Conservation (phyloP, 2,888 invertebrate genomes). For the Mycogona germanica region DNA sequence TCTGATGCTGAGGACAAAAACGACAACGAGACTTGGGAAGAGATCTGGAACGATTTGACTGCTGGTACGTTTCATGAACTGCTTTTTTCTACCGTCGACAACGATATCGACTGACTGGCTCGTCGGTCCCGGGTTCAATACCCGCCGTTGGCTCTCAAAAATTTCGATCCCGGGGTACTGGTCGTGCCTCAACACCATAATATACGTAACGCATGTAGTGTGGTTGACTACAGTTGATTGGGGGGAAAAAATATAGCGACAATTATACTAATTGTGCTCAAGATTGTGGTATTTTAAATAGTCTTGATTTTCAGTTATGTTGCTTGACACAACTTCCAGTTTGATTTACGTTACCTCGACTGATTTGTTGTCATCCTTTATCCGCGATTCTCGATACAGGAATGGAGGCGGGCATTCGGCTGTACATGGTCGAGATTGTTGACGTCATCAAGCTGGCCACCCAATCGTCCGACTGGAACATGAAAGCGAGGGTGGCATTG, state of each 20-base stretch:
- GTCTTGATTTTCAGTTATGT: neutral
- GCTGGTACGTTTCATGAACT: slow-evolving; percentile 40
- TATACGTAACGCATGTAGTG: too few relatives aligned
- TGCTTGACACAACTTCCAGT: too few relatives aligned
- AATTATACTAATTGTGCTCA: neutral
- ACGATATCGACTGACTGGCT: too few relatives aligned
- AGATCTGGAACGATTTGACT: slow-evolving; percentile 77
- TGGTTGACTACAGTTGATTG: too few relatives aligned
- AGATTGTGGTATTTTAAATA: neutral
- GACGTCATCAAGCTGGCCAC: slow-evolving; percentile 55
- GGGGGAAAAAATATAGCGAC: too few relatives aligned
- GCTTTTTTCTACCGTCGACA: too few relatives aligned
- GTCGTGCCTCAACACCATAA: too few relatives aligned
- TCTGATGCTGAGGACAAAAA: slow-evolving; percentile 17
- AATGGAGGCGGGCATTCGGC: slow-evolving; percentile 65
- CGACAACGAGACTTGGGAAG: slow-evolving; percentile 50
- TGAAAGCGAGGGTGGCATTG: slow-evolving; percentile 72
- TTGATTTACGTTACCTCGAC: too few relatives aligned
- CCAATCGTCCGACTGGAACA: slow-evolving; percentile 73
- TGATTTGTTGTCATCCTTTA: neutral
- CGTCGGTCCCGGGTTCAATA: too few relatives aligned
- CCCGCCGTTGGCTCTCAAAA: too few relatives aligned
- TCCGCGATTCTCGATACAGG: slow-evolving; percentile 29
- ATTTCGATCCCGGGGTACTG: too few relatives aligned
- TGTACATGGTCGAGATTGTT: slow-evolving; percentile 59